Percentiles rank a stretch among this genome's conserved stretches.
These are phyloP conservation scores for Pomatostomus ruficeps DNA, from an alignment of 2,113 vertebrate species.

Conservation along the genomic window DNA sequence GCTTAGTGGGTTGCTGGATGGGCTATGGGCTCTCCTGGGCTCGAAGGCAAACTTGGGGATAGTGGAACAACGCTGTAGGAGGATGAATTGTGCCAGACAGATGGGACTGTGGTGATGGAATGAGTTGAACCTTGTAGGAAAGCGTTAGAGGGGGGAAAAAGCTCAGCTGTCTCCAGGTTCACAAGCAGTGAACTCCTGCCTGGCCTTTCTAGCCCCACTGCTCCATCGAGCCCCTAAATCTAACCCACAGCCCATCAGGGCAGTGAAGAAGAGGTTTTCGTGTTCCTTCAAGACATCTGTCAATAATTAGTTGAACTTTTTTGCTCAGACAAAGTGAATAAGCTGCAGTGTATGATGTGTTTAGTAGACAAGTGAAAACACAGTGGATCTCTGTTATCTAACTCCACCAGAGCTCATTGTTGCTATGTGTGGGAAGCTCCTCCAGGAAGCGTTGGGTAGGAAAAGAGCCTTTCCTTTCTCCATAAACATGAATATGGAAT, in stretches of 20 bases:
- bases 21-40: neutral
- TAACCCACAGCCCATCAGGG: neutral
- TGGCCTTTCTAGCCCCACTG: neutral
- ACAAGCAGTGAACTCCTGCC: neutral
- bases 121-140: neutral
- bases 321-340: neutral
- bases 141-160: neutral
- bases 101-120: neutral
- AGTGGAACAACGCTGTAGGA: neutral
- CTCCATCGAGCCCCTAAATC: neutral
- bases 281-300: neutral
- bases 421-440: neutral
- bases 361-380: neutral
- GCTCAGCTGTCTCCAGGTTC: neutral
- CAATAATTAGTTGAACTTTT: neutral
- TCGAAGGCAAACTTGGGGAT: neutral
- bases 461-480: neutral
- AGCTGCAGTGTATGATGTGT: neutral
- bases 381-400: neutral
- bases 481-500: neutral
- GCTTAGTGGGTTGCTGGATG: neutral
- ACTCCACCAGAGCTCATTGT: neutral
- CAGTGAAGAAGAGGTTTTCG: neutral
- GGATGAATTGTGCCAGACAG: neutral
- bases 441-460: neutral